Evolutionary conservation across 2,113 vertebrate genomes (phyloP), one percentile per base, ranked within the genome.

Genomic region (Cichladusa arquata): DNA sequence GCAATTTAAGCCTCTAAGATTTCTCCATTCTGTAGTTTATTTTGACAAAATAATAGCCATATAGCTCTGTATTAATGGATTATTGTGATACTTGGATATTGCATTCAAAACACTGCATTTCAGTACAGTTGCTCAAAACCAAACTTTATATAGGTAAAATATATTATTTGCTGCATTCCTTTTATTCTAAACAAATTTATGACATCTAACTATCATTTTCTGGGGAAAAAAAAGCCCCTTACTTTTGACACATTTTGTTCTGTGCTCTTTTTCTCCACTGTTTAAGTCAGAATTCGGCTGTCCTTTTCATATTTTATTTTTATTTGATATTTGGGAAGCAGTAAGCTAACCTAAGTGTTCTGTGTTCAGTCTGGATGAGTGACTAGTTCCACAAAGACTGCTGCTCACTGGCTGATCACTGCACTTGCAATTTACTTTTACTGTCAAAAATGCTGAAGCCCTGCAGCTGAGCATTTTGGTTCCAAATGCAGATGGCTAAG

Each of bases 41-140:
- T 95, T 85, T 81, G 82, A 50, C 70, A 92, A 90, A 90, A 82
- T 79, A 89, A 77, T 70, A 62, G 81, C 38, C 34, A n/a, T 69
- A 50, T 54, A 80, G 22, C 19, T 94, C 25, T 82, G 20, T 69
- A 79, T 87, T 72, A 82, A 77, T 76, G 81, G 12, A 91, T 19
- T 47, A n/a, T 71, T 76, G 19, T 85, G 38, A 61, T 76, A 25
- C 45, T 85, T 82, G 66, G 62, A 17, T 84, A 50, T 71, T 93
- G 18, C 54, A 73, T 94, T 84, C 80, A 70, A 28, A 88, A 78
- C 47, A 44, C 44, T 76, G 58, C 58, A 48, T 86, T 96, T 73
- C 20, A 74, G 33, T 82, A 73, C 18, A 94, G 10, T 66, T 88
- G 66, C 28, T 95, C 19, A 53, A 40, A 83, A 50, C 47, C 36